Percentiles rank a stretch among this genome's conserved stretches.
Evolutionary conservation across 2,113 vertebrate genomes (phyloP).

Genomic region (Mastomys coucha): DNA sequence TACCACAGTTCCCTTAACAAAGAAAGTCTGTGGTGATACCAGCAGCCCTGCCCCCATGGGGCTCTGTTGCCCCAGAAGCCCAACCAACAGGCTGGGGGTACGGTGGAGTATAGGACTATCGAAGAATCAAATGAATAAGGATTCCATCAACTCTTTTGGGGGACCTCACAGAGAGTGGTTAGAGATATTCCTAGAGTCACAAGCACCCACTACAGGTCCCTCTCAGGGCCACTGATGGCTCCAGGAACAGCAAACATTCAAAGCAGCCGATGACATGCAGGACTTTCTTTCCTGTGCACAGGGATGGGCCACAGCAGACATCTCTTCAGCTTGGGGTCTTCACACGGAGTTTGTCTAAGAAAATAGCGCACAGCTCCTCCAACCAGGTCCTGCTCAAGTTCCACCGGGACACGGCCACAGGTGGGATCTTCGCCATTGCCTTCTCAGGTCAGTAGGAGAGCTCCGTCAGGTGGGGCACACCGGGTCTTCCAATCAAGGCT

Average conservation of each 20-base stretch:
- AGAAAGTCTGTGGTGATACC: background rate
- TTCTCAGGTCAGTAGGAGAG: slow-evolving; percentile 91
- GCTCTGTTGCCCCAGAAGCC: background rate
- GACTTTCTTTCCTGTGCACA: slow-evolving; percentile 72
- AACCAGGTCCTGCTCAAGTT: slow-evolving; percentile 96
- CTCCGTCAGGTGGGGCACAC: rapidly evolving
- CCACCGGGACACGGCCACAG: slow-evolving; percentile 92
- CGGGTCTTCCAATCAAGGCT: background rate
- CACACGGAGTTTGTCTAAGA: slow-evolving; percentile 92
- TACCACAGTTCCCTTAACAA: background rate
- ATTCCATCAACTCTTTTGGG: background rate
- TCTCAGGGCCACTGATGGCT: background rate
- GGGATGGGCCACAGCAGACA: slow-evolving; percentile 96
- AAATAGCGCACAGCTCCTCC: slow-evolving; percentile 94
- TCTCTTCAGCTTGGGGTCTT: slow-evolving; percentile 95
- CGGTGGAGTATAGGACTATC: background rate
- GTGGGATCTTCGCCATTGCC: slow-evolving; percentile 93
- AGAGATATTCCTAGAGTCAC: background rate
- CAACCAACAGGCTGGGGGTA: no score
- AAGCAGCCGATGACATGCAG: background rate
- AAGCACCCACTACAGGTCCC: background rate
- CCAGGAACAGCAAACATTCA: background rate
- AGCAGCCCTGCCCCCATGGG: background rate
- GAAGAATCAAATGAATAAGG: background rate
- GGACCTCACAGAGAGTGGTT: background rate